Base-by-base conservation (phyloP, 2,888 invertebrate genomes). In the Thumatha senex region DNA sequence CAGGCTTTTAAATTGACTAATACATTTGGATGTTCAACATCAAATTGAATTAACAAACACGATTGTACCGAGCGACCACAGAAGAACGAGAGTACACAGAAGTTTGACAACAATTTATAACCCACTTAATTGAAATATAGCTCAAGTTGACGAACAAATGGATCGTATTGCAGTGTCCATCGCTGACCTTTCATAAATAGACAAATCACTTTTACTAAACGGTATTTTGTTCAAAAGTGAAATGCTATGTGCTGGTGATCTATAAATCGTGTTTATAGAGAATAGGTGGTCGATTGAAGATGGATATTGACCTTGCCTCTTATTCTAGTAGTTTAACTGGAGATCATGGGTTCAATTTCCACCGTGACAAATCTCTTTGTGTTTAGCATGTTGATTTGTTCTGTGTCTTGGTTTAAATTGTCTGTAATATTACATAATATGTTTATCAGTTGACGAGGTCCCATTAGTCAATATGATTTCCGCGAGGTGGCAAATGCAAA, bases 261-360 rank as follows among this genome's bases (percentile, higher is more conserved):
- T 73, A 58, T 57, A 75, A 69, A 74, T 81, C 79, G 82, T 84
- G 86, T 86, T 84, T 83, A 76, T 82, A 66, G 70, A 70, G 71
- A 79, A 83, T 87, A 84, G 86, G 72, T 82, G 73, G 72, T 68
- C 82, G 67, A 63, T 67, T 1, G 14, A 14, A 9, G 18, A 24
- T 24, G 18, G 18, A 4, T 24, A 24, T 24, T 24, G 18, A 24
- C 18, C n/a, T n/a, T 24, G 18, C 18, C 2, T 24, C 5, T 24
- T 24, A 2, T 4, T 24, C 18, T 24, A 24, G 18, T 24, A 5
- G 18, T 24, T 24, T n/a, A n/a, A n/a, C n/a, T n/a, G n/a, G n/a
- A n/a, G n/a, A n/a, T n/a, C n/a, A n/a, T n/a, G n/a, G n/a, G n/a
- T n/a, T n/a, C n/a, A n/a, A n/a, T n/a, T n/a, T n/a, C n/a, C n/a